These are phyloP conservation scores for Shargacucullia verbasci DNA, from an alignment of 2,888 invertebrate genomes.

Conservation along the genomic window DNA sequence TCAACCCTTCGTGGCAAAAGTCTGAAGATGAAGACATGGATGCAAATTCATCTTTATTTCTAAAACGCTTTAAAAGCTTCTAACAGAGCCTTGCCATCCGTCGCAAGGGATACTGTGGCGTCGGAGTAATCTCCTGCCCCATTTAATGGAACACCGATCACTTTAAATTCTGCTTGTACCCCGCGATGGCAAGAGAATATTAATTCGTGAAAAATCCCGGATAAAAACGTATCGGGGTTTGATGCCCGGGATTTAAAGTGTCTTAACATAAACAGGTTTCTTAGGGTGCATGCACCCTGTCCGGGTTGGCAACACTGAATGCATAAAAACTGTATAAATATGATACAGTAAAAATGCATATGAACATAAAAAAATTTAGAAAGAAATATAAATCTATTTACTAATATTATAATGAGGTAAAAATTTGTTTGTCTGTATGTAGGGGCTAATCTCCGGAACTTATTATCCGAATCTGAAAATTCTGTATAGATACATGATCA, in stretches of 20 bases:
- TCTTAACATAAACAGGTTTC: neutral
- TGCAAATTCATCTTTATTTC: neutral
- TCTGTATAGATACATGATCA: no score
- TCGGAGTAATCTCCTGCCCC: conserved; percentile 36
- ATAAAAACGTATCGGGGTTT: conserved; percentile 5
- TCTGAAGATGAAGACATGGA: neutral
- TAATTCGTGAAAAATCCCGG: conserved; percentile 43
- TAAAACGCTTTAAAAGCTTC: neutral
- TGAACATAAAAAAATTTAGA: no score
- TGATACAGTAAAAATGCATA: no score
- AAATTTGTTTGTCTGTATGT: no score
- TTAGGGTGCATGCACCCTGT: no score
- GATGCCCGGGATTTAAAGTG: conserved; percentile 3
- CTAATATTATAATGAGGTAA: no score
- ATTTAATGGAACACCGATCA: conserved; percentile 41
- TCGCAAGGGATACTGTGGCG: conserved; percentile 18
- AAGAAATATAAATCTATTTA: no score
- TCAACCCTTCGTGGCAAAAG: no score
- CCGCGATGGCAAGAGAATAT: conserved; percentile 46
- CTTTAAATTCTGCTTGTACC: conserved; percentile 48
- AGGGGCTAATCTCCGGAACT: no score
- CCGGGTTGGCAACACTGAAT: no score
- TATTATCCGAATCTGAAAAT: no score
- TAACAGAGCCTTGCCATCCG: neutral
- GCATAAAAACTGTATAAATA: no score